Evolutionary conservation across 1,140 invertebrate species (phyloP), one percentile per base, ranked within the genome.

Genomic region (Bombus polaris): DNA sequence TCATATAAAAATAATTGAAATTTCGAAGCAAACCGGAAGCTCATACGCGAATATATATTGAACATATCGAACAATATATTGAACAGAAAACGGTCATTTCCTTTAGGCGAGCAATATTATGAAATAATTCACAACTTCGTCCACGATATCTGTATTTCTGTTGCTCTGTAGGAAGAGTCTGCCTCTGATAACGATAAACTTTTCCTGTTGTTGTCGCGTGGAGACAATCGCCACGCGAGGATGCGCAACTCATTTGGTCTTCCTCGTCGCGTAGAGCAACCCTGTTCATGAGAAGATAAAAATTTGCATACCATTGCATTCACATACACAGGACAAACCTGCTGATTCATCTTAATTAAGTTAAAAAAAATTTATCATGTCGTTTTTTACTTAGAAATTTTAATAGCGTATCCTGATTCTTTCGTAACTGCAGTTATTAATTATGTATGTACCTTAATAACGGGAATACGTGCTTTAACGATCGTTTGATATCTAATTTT

Each of bases 131-230:
- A 73, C 80, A 65, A 59, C 28, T 68, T 68, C 9, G 42, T 72
- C n/a, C 71, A 32, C 25, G 68, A 83, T 86, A 89, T 89, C 47
- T 87, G 82, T 72, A 57, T 77, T 83, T 77, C 65, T 39, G 71
- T 71, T 57, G 71, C 73, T 70, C 66, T 39, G 59, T 86, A 83
- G 84, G 84, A 89, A 83, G 87, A 89, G 87, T 83, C 62, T 89
- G 83, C 44, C 32, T 42, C 68, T 79, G 88, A 89, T 89, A 89
- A 87, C 87, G 88, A 89, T 89, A 89, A 89, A 83, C 84, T 77
- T 89, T 89, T 89, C 88, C 88, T 89, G 88, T 89, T 88, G 78
- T 89, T 81, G 73, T 71, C 80, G 65, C 42, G 66, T 79, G 39
- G 59, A 65, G 87, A 89, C 85, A 83, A 87, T 88, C 81, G 28